A percentile compares a stretch with the other conserved stretches of the same genome.
Evolutionary conservation across 2,888 invertebrate genomes (phyloP).

Genomic region (Phengaris arion): DNA sequence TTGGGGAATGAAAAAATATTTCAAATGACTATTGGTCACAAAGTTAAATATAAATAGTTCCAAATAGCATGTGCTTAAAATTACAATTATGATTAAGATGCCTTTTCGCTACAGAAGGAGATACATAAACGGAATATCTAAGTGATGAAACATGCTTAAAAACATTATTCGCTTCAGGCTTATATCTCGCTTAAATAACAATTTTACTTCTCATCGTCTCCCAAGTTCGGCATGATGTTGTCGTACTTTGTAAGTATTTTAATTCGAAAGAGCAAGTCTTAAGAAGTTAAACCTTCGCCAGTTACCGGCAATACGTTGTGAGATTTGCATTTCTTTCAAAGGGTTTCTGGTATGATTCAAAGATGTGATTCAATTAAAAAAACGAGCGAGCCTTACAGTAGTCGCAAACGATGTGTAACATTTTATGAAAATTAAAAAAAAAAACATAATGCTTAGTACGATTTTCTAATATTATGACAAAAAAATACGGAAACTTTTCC

Average conservation of each 20-base stretch:
- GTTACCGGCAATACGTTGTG: slow-evolving; percentile 62
- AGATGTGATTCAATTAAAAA: slow-evolving; percentile 32
- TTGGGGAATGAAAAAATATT: too few relatives aligned
- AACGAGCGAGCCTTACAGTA: too few relatives aligned
- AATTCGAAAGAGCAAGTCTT: slow-evolving; percentile 63
- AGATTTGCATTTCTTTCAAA: slow-evolving; percentile 78
- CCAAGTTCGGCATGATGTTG: slow-evolving; percentile 55
- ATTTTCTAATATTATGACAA: too few relatives aligned
- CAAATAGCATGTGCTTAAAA: too few relatives aligned
- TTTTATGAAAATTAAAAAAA: too few relatives aligned
- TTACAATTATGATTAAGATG: neutral
- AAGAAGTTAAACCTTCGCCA: slow-evolving; percentile 49
- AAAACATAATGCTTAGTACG: too few relatives aligned
- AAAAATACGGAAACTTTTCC: too few relatives aligned
- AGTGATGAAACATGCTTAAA: neutral
- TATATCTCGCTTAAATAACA: slow-evolving; percentile 12
- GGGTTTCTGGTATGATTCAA: slow-evolving; percentile 58
- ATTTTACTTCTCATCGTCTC: slow-evolving; percentile 13
- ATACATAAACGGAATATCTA: neutral
- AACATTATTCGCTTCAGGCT: neutral
- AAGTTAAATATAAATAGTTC: too few relatives aligned
- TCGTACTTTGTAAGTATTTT: slow-evolving; percentile 66
- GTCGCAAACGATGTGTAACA: too few relatives aligned
- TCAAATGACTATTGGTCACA: too few relatives aligned
- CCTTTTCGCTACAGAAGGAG: neutral